These are phyloP conservation scores for Pipistrellus pygmaeus DNA, from an alignment of 2,797 vertebrate species.

Conservation along the genomic window DNA sequence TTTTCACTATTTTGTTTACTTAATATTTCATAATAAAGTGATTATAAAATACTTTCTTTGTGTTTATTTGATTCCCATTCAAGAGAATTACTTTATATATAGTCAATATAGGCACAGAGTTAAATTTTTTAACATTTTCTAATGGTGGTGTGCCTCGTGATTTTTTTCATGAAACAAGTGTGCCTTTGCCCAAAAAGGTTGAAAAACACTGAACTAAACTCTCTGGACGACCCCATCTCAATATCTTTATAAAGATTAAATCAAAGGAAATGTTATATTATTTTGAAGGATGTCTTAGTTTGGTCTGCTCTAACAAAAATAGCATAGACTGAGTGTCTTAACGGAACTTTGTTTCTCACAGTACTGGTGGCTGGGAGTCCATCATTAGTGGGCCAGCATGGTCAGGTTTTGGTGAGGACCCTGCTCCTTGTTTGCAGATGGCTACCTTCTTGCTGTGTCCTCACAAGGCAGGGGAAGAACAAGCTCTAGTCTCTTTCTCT, in stretches of 20 bases:
- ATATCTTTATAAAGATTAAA: constrained; percentile 17
- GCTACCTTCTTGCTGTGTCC: background rate
- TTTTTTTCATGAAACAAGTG: too few species aligned
- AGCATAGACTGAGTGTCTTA: background rate
- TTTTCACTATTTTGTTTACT: too few species aligned
- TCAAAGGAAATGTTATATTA: background rate
- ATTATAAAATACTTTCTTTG: too few species aligned
- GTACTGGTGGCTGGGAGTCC: background rate
- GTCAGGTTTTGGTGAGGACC: background rate
- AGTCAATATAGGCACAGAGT: too few species aligned
- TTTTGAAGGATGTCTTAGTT: background rate
- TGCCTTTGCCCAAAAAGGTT: too few species aligned
- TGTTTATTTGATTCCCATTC: too few species aligned
- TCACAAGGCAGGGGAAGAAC: background rate
- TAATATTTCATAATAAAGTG: too few species aligned
- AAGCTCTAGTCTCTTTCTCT: background rate
- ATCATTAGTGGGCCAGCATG: background rate
- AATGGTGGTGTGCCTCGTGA: too few species aligned
- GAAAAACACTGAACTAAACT: background rate
- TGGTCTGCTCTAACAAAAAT: background rate
- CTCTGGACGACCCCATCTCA: background rate
- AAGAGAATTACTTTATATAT: too few species aligned
- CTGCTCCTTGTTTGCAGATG: background rate
- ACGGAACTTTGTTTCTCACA: background rate
- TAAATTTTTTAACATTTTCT: too few species aligned